phyloP scores from a whole-genome alignment of 2,113 vertebrate species.

The Phoenicopterus ruber region DNA sequence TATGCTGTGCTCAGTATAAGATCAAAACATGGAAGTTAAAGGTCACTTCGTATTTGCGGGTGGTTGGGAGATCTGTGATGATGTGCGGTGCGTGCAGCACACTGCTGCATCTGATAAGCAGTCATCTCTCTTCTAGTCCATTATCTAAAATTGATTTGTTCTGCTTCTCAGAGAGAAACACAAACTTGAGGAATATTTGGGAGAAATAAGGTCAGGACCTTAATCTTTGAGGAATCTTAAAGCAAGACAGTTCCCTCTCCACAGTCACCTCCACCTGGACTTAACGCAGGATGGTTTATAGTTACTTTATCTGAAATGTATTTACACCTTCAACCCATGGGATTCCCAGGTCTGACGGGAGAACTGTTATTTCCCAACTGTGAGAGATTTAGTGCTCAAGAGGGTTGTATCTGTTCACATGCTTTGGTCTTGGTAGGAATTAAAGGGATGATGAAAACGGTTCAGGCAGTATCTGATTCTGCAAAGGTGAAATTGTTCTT shows the following conservation, averaged over 20 bases:
- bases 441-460: neutral
- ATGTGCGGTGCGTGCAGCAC: neutral
- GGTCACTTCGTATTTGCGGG: neutral
- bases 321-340: neutral
- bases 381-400: neutral
- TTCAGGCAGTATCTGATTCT: neutral
- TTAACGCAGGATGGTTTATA: neutral
- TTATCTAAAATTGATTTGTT: slow-evolving; percentile 40
- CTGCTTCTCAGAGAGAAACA: slow-evolving; percentile 13
- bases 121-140: neutral
- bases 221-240: slow-evolving; percentile 27
- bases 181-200: slow-evolving; percentile 27
- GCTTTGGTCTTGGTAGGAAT: neutral
- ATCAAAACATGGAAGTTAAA: neutral
- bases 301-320: slow-evolving; percentile 3
- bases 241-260: neutral
- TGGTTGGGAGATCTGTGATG: neutral
- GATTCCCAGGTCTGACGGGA: neutral
- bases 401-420: neutral
- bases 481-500: neutral
- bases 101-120: neutral
- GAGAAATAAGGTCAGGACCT: slow-evolving; percentile 38
- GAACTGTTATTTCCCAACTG: neutral
- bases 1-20: neutral
- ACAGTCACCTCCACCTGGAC: neutral